phyloP scores from a whole-genome alignment of 2,888 invertebrate genomes.

The Dermolepida albohirtum region DNA sequence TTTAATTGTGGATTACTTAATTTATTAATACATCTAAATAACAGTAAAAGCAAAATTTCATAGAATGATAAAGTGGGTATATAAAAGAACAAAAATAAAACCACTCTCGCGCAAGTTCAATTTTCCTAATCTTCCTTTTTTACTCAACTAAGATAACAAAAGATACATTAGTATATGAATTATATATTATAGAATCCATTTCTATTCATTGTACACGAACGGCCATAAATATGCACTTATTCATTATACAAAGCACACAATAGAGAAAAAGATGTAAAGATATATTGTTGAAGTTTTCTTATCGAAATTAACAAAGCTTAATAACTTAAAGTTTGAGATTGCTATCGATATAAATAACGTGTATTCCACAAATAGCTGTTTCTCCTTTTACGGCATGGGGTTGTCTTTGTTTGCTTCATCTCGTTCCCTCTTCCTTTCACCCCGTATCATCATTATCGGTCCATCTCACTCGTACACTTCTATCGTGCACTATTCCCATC shows the following conservation, averaged over 20 bases:
- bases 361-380: constrained; percentile 48
- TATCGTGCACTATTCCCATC: too few species aligned
- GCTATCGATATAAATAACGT: constrained; percentile 46
- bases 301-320: constrained; percentile 51
- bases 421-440: constrained; percentile 5
- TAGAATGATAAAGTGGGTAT: too few species aligned
- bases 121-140: not conserved
- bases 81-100: too few species aligned
- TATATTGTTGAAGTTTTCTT: constrained; percentile 51
- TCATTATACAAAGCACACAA: constrained; percentile 39
- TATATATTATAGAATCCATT: constrained; percentile 35
- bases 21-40: too few species aligned
- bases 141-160: constrained; percentile 5
- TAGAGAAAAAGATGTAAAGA: constrained; percentile 46
- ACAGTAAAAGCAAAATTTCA: too few species aligned
- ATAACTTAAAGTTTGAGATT: constrained; percentile 44
- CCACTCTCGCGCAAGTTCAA: not conserved
- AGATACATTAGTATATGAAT: constrained; percentile 24
- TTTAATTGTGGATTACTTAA: too few species aligned
- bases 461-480: not conserved
- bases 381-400: constrained; percentile 41
- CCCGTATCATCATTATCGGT: not conserved
- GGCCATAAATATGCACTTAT: constrained; percentile 19
- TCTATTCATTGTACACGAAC: constrained; percentile 36
- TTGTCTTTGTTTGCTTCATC: constrained; percentile 27